Base-by-base conservation (phyloP, 2,888 invertebrate genomes). In the Drosophila anomelani region DNA sequence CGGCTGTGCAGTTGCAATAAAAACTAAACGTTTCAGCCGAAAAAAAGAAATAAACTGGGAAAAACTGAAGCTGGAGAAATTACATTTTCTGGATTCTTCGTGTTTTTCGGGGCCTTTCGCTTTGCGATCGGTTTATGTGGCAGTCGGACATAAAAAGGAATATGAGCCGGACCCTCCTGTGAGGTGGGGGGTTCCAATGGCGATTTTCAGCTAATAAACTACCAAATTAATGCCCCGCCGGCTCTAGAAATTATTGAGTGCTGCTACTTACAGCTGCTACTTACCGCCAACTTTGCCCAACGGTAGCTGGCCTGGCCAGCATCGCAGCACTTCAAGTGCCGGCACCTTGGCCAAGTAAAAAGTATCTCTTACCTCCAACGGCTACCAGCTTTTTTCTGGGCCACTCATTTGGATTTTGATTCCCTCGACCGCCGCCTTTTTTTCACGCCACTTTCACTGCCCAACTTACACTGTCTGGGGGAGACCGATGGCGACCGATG, bases 131-230 rank as follows among this genome's bases (percentile, higher is more conserved):
- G 55, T 79, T 84, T 78, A 76, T 72, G 79, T 49, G 74, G 72
- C 76, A 86, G 74, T 46, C 71, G 70, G 38, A 29, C 39, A 36
- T 55, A 54, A 66, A 77, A 72, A 72, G 85, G 88, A 73, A 77
- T 75, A 64, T 73, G 69, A 49, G 46, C 53, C 58, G 62, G 41
- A 67, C 64, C 66, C 43, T 32, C 20, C 41, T 41, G 29, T 3
- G 8, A 9, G 15, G 23, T 8, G 15, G 23, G 15, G 44, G 23
- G 58, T 13, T 59, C 58, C 17, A 23, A 36, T 34, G 44, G 41
- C 59, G 62, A 76, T 85, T 87, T 81, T 72, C 62, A 62, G 51
- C 85, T 82, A 89, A 87, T 85, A 89, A 85, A 89, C 53, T 78
- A 54, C 71, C 75, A 82, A 87, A 87, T 79, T 81, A 75, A 85